Conservation (phyloP, 2,113 vertebrate species). For the Scartelaos histophorus region DNA sequence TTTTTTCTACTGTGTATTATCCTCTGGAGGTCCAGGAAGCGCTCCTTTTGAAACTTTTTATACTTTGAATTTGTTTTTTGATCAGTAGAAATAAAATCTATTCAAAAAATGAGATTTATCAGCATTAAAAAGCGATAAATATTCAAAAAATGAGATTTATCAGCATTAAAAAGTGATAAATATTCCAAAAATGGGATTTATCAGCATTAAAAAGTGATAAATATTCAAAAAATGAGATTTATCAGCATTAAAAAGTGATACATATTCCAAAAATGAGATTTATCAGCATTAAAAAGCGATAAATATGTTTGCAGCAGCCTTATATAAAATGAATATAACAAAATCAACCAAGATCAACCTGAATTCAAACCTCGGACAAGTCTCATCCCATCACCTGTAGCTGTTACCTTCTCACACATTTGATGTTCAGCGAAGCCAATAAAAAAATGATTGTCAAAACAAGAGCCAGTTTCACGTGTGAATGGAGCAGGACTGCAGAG, state of each 20-base stretch:
- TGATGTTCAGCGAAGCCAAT: slow-evolving; percentile 50
- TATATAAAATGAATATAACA: not conserved
- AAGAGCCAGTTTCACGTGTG: slow-evolving; percentile 35
- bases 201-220: no score
- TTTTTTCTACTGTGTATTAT: no score
- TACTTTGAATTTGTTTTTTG: no score
- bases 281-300: not conserved
- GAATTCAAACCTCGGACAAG: slow-evolving; percentile 53
- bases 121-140: not conserved
- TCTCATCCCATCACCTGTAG: slow-evolving; percentile 56
- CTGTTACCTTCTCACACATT: slow-evolving; percentile 51
- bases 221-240: not conserved
- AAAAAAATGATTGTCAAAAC: slow-evolving; percentile 61
- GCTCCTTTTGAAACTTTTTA: no score
- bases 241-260: no score
- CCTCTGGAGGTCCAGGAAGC: no score
- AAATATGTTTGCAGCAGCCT: not conserved
- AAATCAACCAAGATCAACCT: slow-evolving; percentile 31
- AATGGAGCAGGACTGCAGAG: slow-evolving; percentile 4
- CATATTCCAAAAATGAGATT: not conserved
- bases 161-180: no score
- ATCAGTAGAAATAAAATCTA: no score
- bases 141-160: no score
- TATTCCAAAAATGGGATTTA: not conserved
- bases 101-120: not conserved